phyloP scores from a whole-genome alignment of 2,113 vertebrate genomes.

The Phoxinus phoxinus region DNA sequence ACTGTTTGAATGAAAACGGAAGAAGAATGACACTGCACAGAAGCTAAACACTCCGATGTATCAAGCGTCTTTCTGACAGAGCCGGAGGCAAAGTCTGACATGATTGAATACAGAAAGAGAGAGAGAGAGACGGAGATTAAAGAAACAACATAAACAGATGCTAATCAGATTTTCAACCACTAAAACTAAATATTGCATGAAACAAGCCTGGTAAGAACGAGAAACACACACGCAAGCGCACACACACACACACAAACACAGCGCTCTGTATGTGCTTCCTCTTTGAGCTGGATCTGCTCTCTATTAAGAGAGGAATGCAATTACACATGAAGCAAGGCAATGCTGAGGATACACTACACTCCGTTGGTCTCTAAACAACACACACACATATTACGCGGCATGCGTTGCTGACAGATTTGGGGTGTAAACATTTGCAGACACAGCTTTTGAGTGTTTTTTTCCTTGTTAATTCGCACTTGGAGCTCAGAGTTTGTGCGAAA shows the following conservation, averaged over 20 bases:
- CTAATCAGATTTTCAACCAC: constrained; percentile 39
- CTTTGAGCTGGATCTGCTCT: constrained; percentile 51
- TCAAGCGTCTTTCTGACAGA: constrained; percentile 23
- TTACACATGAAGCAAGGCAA: constrained; percentile 66
- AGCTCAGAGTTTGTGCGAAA: constrained; percentile 14
- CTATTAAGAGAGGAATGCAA: constrained; percentile 74
- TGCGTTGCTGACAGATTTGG: constrained; percentile 64
- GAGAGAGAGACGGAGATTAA: constrained; percentile 41
- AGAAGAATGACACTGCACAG: constrained; percentile 61
- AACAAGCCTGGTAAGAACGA: not conserved
- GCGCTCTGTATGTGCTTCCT: constrained; percentile 22
- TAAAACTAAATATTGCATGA: constrained; percentile 28
- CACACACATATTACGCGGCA: constrained; percentile 37
- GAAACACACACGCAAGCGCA: not conserved
- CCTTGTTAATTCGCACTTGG: constrained; percentile 26
- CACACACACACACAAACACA: not conserved
- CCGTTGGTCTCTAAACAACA: constrained; percentile 51
- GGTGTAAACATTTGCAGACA: constrained; percentile 66
- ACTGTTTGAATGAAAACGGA: constrained; percentile 60
- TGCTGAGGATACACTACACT: constrained; percentile 62
- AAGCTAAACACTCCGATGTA: constrained; percentile 61
- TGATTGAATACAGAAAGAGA: not conserved
- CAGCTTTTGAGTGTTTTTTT: constrained; percentile 45
- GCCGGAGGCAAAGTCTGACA: constrained; percentile 45
- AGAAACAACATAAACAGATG: constrained; percentile 31